Evolutionary conservation across 2,888 invertebrate species (phyloP).

Genomic region (Sylvicola fuscatus): DNA sequence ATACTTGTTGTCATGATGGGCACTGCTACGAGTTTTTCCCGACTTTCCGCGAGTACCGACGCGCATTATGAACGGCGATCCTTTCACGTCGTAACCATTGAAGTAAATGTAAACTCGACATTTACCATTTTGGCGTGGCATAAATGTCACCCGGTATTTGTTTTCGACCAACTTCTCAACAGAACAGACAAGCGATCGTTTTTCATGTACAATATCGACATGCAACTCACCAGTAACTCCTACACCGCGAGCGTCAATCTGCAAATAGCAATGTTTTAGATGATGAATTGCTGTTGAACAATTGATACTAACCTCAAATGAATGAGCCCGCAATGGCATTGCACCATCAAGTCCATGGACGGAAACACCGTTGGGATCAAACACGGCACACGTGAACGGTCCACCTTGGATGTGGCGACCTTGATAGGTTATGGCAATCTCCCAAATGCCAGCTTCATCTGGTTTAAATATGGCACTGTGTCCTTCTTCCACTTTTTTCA

Average conservation of each 20-base stretch:
- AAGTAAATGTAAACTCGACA: constrained; percentile 78
- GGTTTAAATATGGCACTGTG: constrained; percentile 95
- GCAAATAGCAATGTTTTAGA: background rate
- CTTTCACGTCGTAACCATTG: constrained; percentile 68
- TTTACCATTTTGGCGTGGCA: constrained; percentile 59
- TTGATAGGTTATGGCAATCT: constrained; percentile 88
- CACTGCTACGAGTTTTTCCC: constrained; percentile 31
- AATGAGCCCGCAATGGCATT: constrained; percentile 66
- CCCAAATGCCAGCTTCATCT: constrained; percentile 93
- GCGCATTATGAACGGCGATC: constrained; percentile 71
- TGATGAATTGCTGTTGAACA: constrained; percentile 18
- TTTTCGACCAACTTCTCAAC: constrained; percentile 56
- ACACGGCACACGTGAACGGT: constrained; percentile 90
- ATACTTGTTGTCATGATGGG: constrained; percentile 31
- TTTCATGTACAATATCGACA: constrained; percentile 79
- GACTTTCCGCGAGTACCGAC: constrained; percentile 51
- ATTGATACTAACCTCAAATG: constrained; percentile 47
- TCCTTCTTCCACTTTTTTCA: constrained; percentile 70
- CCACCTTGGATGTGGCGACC: constrained; percentile 91
- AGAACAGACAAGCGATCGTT: constrained; percentile 64
- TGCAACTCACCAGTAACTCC: constrained; percentile 74
- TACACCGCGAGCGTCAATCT: constrained; percentile 46
- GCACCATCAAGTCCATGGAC: constrained; percentile 65
- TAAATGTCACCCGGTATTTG: constrained; percentile 58
- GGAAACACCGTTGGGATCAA: constrained; percentile 79